Evolutionary conservation across 2,888 invertebrate genomes (phyloP).

Genomic region (Cantharis rufa): DNA sequence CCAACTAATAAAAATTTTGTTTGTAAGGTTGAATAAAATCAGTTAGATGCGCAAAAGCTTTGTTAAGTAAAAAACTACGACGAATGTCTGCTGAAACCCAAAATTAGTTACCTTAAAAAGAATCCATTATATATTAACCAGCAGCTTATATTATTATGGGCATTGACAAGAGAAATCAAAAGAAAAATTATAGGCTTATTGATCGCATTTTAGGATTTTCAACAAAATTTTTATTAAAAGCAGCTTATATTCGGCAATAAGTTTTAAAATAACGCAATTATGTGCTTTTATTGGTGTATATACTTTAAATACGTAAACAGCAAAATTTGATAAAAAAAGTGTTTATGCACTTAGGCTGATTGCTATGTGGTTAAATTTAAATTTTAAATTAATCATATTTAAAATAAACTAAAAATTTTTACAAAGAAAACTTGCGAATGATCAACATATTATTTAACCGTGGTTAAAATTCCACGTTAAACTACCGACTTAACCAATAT

Average conservation of each 20-base stretch:
- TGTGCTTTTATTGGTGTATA: not conserved
- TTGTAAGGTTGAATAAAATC: not conserved
- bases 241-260: not conserved
- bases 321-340: too few species aligned
- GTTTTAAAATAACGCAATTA: not conserved
- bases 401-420: too few species aligned
- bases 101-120: conserved; percentile 2
- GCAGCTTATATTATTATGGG: not conserved
- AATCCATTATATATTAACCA: not conserved
- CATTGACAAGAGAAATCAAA: conserved; percentile 2
- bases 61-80: not conserved
- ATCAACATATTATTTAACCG: too few species aligned
- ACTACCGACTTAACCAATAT: too few species aligned
- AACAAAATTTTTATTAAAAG: not conserved
- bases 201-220: not conserved
- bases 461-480: too few species aligned
- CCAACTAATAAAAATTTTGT: conserved; percentile 2
- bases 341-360: too few species aligned
- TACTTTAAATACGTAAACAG: not conserved
- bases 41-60: conserved; percentile 1
- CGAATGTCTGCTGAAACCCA: not conserved
- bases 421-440: too few species aligned
- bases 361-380: too few species aligned
- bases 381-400: too few species aligned
- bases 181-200: not conserved